Base-by-base conservation (phyloP, 2,113 vertebrate species). In the Dipodomys merriami region DNA sequence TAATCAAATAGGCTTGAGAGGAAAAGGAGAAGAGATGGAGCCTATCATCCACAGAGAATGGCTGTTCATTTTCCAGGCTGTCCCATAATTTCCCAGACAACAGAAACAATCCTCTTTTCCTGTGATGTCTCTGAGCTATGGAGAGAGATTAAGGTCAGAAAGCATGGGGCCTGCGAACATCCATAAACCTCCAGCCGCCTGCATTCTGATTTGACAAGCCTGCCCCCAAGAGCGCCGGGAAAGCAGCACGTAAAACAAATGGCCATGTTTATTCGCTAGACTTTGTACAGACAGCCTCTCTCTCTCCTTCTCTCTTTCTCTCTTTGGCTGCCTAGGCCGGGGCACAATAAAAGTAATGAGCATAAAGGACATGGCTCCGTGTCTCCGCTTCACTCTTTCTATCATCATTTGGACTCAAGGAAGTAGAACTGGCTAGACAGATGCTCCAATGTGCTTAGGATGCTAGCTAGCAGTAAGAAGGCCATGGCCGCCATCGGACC, bases 171-270 rank as follows among this genome's bases (percentile, higher is more conserved):
- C 13, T 4, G 57, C 33, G 44, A 78, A 19, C 67, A 89, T 39
- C 73, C 62, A 77, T 68, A 81, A 46, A 86, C 13, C 44, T 84
- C 89, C 10, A 77, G 91, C 39, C 22, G 65, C 11, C 68, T 79
- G 16, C 64, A 80, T 90, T 94, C 74, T 85, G 23, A 88, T 65
- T 93, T 87, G 71, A 90, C 33, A 78, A 49, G 29, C 18, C 81
- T 23, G 64, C 76, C 57, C 19, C 4, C 53, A 90, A 19, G 60
- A 62, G 20, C 18, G 44, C 35, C 60, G 23, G 20, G 62, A 79
- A 91, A n/a, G 78, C 33, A 93, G 9, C 85, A 39, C 83, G 67
- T 15, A 79, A 76, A 85, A 91, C 67, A 93, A 78, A 85, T 20
- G 35, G 1, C 33, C 57, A 33, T 35, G 94, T 46, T 67, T 78